Evolutionary conservation across 2,888 invertebrate species (phyloP).

Genomic region (Dione juno): DNA sequence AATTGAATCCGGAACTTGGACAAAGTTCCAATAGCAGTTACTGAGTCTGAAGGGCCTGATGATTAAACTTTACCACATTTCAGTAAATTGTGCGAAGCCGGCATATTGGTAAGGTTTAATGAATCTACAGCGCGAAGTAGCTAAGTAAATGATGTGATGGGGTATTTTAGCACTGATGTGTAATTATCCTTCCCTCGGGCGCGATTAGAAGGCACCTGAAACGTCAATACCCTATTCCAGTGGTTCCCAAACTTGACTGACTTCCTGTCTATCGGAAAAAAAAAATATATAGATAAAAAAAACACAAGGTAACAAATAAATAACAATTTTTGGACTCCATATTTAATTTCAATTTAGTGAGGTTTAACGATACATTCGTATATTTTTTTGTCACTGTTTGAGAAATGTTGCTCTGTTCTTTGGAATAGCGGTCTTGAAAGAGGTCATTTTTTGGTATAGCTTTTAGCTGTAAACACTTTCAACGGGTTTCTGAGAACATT

Average conservation of each 20-base stretch:
- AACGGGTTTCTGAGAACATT: background rate
- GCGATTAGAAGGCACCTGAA: slow-evolving; percentile 9
- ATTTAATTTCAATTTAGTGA: too few relatives aligned
- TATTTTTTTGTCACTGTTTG: background rate
- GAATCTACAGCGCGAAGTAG: slow-evolving; percentile 1
- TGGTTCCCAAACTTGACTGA: background rate
- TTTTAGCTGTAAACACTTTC: slow-evolving; percentile 2
- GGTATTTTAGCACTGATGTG: slow-evolving; percentile 17
- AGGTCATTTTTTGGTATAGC: slow-evolving; percentile 4
- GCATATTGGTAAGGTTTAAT: slow-evolving; percentile 11
- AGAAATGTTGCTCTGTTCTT: background rate
- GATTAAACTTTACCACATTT: slow-evolving; percentile 6
- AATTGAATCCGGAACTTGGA: background rate
- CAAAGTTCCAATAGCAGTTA: background rate
- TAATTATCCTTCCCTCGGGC: slow-evolving; percentile 9
- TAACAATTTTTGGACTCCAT: too few relatives aligned
- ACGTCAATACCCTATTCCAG: background rate
- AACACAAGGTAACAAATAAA: too few relatives aligned
- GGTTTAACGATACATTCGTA: too few relatives aligned
- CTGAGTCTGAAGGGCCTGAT: background rate
- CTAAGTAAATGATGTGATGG: slow-evolving; percentile 19
- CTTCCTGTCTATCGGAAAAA: too few relatives aligned
- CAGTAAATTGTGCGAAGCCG: background rate
- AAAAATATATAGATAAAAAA: too few relatives aligned
- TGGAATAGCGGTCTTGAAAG: background rate